Conservation (phyloP, 2,888 invertebrate genomes). For the Perizoma flavofasciatum region DNA sequence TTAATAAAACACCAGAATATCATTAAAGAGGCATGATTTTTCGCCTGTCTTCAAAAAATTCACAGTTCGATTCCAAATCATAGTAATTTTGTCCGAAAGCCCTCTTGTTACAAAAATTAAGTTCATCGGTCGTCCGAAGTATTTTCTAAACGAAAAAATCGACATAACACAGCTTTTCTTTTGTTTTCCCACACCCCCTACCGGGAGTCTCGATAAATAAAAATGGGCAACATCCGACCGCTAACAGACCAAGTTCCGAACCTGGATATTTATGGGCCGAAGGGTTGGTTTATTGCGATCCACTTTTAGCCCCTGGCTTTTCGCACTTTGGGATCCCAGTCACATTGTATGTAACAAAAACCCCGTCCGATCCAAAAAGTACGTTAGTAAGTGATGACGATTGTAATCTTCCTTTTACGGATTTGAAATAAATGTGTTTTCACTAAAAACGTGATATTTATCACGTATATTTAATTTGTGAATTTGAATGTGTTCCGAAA, state of each 20-base stretch:
- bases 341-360: slow-evolving; percentile 51
- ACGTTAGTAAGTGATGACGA: no score
- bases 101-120: not conserved
- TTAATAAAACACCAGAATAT: no score
- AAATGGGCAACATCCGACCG: slow-evolving; percentile 74
- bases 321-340: slow-evolving; percentile 64
- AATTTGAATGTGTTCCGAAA: no score
- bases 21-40: no score
- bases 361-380: no score
- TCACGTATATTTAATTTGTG: no score
- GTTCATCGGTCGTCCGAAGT: slow-evolving; percentile 3
- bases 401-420: no score
- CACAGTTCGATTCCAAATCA: no score
- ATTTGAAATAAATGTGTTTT: no score
- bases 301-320: slow-evolving; percentile 81
- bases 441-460: no score
- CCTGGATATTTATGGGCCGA: slow-evolving; percentile 80
- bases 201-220: slow-evolving; percentile 71
- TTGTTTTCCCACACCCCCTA: slow-evolving; percentile 49
- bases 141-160: slow-evolving; percentile 17
- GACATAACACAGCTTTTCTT: slow-evolving; percentile 22
- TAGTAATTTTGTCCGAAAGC: no score
- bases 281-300: slow-evolving; percentile 80
- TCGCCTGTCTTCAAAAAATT: no score
- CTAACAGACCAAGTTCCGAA: slow-evolving; percentile 82